Evolutionary conservation across 2,888 invertebrate species (phyloP).

Genomic region (Sphinx pinastri): DNA sequence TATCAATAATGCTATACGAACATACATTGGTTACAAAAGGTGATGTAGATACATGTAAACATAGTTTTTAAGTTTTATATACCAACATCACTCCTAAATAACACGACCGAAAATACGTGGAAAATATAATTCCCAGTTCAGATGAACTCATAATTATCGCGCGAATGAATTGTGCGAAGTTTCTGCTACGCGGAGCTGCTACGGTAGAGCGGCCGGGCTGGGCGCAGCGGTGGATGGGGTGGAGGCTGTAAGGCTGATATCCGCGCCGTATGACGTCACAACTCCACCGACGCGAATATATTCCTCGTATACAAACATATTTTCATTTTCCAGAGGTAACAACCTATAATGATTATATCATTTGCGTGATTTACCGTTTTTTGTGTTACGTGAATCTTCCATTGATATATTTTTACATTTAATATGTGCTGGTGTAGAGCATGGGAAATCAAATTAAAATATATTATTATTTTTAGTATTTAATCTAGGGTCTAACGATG

Average conservation of each 20-base stretch:
- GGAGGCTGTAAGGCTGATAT: conserved; percentile 4
- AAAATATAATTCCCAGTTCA: too few species aligned
- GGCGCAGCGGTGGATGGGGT: conserved; percentile 8
- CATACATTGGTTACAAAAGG: too few species aligned
- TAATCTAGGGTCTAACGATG: too few species aligned
- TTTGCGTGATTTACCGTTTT: neutral
- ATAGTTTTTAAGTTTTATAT: too few species aligned
- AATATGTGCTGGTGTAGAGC: neutral
- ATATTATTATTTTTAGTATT: too few species aligned
- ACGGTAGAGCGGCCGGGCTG: neutral
- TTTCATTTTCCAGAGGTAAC: conserved; percentile 8
- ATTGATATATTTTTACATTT: neutral
- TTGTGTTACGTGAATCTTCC: neutral
- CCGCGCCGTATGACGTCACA: conserved; percentile 26
- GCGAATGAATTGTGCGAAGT: conserved; percentile 13
- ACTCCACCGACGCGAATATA: conserved; percentile 10
- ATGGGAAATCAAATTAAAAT: too few species aligned
- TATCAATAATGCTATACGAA: too few species aligned
- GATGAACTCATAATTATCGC: neutral
- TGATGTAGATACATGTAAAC: too few species aligned
- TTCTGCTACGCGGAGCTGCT: neutral
- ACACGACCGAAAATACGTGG: too few species aligned
- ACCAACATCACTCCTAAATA: too few species aligned
- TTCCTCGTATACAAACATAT: neutral
- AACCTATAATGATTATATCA: conserved; percentile 13